Percentiles rank a stretch among this genome's conserved stretches.
Evolutionary conservation across 1,140 invertebrate species (phyloP).

Genomic region (Drosophila tsacasi): DNA sequence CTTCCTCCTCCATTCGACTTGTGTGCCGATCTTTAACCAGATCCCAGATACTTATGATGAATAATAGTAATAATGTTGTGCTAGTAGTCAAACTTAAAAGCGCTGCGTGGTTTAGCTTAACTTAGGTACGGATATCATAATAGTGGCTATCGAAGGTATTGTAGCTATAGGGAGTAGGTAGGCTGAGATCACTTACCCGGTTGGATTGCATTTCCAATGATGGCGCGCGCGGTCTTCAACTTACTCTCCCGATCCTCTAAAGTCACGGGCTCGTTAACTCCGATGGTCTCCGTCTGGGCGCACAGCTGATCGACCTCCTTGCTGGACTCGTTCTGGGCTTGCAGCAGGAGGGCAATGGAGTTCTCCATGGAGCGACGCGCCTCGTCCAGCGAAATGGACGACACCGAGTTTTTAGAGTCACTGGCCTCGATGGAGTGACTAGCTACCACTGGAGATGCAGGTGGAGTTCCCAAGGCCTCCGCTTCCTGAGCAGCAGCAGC

Average conservation of each 20-base stretch:
- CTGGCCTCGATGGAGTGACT: slow-evolving; percentile 51
- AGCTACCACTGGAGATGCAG: slow-evolving; percentile 29
- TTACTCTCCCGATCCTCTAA: slow-evolving; percentile 85
- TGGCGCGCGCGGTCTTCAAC: slow-evolving; percentile 87
- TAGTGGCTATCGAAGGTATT: slow-evolving; percentile 14
- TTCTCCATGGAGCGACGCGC: slow-evolving; percentile 85
- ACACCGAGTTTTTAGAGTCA: slow-evolving; percentile 80
- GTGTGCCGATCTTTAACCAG: not conserved
- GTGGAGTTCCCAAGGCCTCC: slow-evolving; percentile 33
- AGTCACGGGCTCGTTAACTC: slow-evolving; percentile 62
- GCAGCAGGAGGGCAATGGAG: slow-evolving; percentile 84
- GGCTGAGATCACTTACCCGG: slow-evolving; percentile 73
- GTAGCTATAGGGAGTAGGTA: slow-evolving; percentile 5
- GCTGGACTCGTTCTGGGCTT: slow-evolving; percentile 84
- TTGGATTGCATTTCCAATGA: slow-evolving; percentile 87
- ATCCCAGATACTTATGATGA: slow-evolving; percentile 26
- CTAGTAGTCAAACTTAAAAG: slow-evolving; percentile 76
- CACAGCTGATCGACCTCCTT: slow-evolving; percentile 84
- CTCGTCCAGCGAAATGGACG: slow-evolving; percentile 78
- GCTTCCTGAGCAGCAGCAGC: slow-evolving; percentile 74
- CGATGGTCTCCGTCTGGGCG: slow-evolving; percentile 82
- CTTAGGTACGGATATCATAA: slow-evolving; percentile 55
- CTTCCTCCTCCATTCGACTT: slow-evolving; percentile 12
- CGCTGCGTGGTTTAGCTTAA: slow-evolving; percentile 68
- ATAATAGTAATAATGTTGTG: slow-evolving; percentile 39